Evolutionary conservation across 2,888 invertebrate genomes (phyloP), one percentile per base, ranked within the genome.

Genomic region (Meteorus colon): DNA sequence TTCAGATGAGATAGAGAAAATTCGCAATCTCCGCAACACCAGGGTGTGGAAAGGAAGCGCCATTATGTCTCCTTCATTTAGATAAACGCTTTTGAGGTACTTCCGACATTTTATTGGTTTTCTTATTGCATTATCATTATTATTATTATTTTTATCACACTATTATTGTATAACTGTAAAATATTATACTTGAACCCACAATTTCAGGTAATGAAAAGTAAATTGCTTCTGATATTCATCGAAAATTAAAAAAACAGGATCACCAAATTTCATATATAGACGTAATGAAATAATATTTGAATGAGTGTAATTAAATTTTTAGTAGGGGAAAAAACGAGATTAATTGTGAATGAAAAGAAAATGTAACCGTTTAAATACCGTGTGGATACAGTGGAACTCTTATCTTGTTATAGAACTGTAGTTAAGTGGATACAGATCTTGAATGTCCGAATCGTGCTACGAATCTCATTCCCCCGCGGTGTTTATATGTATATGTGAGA

Each of bases 131-230:
- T 63, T n/a, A 34, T 37, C 19, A 65, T 24, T 12, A 65, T 19
- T 1, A 6, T 55, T 8, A 55, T 55, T 6, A 19, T 55, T 48
- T 16, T 19, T 72, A 63, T 77, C 70, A 75, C 68, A 69, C 62
- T 19, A 12, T 24, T n/a, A 66, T 55, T 8, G 19, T 19, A 12
- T 12, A 41, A 41, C 41, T 2, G 41, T 41, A 6, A 41, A 8
- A 2, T 12, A 41, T 41, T 63, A 31, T 14, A 48, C 72, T 69
- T 8, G 59, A 59, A 8, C 1, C 16, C n/a, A 59, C 59, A 14
- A 41, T 12, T 41, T 41, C 1, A 41, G 0, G 55, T n/a, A 41
- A 55, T 55, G 55, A 55, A 8, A 55, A 55, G 55, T 41, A 55
- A 16, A 55, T 55, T 55, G 55, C 55, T 19, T 0, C 55, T 5